Conservation (phyloP, 2,888 invertebrate genomes). For the Clunio marinus region DNA sequence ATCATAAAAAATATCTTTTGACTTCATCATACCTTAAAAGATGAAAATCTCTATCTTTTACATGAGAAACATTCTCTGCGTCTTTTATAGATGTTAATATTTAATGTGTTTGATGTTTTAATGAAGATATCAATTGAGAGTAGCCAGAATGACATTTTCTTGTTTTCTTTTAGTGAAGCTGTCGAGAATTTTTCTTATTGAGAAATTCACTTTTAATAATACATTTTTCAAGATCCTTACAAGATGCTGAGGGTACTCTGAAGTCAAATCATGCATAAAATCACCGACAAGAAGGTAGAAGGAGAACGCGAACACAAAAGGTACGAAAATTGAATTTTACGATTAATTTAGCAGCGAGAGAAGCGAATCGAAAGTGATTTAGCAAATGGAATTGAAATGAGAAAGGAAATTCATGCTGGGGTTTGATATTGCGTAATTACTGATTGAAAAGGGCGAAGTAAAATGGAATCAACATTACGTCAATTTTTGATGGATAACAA, state of each 20-base stretch:
- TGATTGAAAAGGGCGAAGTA: too few species aligned
- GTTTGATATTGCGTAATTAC: too few species aligned
- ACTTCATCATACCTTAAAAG: not conserved
- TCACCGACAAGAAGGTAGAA: not conserved
- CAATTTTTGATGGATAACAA: too few species aligned
- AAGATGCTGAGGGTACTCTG: too few species aligned
- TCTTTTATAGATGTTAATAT: conserved; percentile 20
- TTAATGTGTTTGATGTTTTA: conserved; percentile 26
- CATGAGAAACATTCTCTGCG: not conserved
- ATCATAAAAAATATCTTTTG: not conserved
- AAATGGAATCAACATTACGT: too few species aligned
- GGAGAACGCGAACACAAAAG: not conserved
- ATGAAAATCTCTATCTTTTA: not conserved
- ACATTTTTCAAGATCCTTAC: too few species aligned
- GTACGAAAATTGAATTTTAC: conserved; percentile 1
- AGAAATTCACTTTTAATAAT: too few species aligned
- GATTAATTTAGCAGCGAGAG: not conserved
- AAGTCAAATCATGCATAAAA: not conserved
- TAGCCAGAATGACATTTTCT: too few species aligned
- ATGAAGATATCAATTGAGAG: not conserved
- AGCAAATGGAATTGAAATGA: too few species aligned
- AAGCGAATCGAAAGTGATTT: not conserved
- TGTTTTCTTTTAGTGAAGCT: too few species aligned
- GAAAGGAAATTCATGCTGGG: too few species aligned
- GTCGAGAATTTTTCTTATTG: too few species aligned